These are phyloP conservation scores for Zosterops hypoxanthus DNA, from an alignment of 2,113 vertebrate genomes.

Conservation along the genomic window DNA sequence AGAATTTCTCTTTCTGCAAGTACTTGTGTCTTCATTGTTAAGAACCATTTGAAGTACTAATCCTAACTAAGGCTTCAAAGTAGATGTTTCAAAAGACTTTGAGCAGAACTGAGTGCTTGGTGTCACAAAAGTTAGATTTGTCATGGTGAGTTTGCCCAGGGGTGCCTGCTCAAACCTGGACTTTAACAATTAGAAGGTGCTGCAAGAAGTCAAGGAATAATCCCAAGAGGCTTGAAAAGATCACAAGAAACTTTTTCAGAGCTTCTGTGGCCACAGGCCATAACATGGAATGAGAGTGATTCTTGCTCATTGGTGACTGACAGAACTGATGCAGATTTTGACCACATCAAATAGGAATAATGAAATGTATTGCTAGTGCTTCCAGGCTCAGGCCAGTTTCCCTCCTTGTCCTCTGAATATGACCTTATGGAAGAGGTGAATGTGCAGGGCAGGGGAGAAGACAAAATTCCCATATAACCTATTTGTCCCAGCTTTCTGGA, in stretches of 20 bases:
- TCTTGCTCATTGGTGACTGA: neutral
- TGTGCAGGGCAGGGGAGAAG: neutral
- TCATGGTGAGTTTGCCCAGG: neutral
- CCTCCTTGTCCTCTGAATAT: fast-evolving
- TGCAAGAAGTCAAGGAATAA: neutral
- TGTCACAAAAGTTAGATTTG: neutral
- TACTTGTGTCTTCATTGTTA: neutral
- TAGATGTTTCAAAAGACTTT: neutral
- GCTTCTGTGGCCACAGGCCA: neutral
- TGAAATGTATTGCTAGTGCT: neutral
- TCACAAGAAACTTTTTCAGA: neutral
- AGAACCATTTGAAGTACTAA: neutral
- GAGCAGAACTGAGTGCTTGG: neutral
- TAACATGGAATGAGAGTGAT: neutral
- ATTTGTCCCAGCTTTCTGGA: neutral
- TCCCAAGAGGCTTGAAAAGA: neutral
- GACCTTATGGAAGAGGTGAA: neutral
- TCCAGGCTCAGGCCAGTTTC: neutral
- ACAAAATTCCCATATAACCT: neutral
- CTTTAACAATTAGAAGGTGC: neutral
- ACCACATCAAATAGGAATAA: neutral
- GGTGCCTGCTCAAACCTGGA: neutral
- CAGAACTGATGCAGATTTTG: neutral
- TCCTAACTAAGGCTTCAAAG: neutral
- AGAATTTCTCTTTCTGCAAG: neutral